Base-by-base conservation (phyloP, 2,888 invertebrate species). In the Nephrotoma guestfalica region DNA sequence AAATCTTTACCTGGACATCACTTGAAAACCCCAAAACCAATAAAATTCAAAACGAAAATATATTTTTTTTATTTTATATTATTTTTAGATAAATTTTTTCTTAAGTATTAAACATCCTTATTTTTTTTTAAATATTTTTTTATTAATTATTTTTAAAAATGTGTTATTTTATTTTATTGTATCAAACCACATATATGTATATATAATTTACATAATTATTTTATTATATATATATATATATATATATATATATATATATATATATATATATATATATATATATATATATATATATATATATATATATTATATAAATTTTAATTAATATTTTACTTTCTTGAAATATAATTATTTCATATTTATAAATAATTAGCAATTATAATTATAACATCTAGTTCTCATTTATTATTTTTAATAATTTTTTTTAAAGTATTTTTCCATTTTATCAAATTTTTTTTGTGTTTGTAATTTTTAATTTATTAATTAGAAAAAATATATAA, bases 151-250 rank as follows among this genome's bases (percentile, higher is more conserved):
- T 43, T 85, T 42, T 43, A 85, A 43, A 57, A 57, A 57, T 57
- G n/a, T 57, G 15, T 57, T 57, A 57, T 57, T 57, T 15, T 57
- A 15, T 57, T 85, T 43, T 85, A 30, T 85, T 85, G 85, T 85
- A 85, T 85, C 85, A 85, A 85, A 85, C 85, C 85, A 85, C 85
- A 85, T 85, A 18, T 85, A 18, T 83, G 11, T 83, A 9, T 83
- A 18, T 43, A 43, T 42, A 18, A 18, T 85, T 85, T 85, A 43
- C 30, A 43, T 85, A 30, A 85, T 85, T 42, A 15, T 57, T 85
- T 43, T 85, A 30, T 85, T 85, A 45, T 85, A 85, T 85, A 85
- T 85, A 18, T 85, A 18, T 83, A 4, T 83, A 9, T 83, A 18
- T 43, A 43, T 42, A 18, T 85, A 43, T 11, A 43, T 85, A 30